Evolutionary conservation across 2,888 invertebrate species (phyloP), one percentile per base, ranked within the genome.

Genomic region (Ephialtes manifestator): DNA sequence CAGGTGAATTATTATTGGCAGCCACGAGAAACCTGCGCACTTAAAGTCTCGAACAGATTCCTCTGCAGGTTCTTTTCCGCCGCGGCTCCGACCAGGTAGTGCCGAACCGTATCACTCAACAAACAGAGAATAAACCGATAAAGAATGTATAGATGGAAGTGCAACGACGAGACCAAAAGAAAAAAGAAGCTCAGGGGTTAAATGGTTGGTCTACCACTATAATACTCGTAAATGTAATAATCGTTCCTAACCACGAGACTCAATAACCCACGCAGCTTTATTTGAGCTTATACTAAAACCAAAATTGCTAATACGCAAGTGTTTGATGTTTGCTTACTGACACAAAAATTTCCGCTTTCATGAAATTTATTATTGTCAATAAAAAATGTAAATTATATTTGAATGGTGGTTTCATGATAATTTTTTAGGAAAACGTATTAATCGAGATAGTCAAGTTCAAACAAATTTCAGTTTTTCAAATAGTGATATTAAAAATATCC

Each of bases 1-100:
- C 84, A 81, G 84, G 81, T 81, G 81, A 81, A 84, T 77, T 67
- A 65, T 80, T 58, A 77, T 60, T 76, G 67, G 68, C 68, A 75
- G 39, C 79, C 18, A 58, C 39, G 28, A 70, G 31, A 28, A n/a
- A 74, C 28, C 24, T 65, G 24, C 63, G 53, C 31, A 68, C 60
- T 55, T 71, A 43, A 43, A 39, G 65, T n/a, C 35, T 43, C 20
- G 18, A 11, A 15, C 15, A 68, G 70, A 76, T 35, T 65, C 51
- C 31, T 46, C 31, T 53, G 8, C 60, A n/a, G 46, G 75, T 51
- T 63, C 18, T 65, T 60, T 63, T 15, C 39, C 71, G 20, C 46
- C 18, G n/a, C 35, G 31, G 31, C 39, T 58, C 4, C 13, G 28
- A 58, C 58, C 84, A 80, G 84, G 80, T 80, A 84, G 71, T 65